A percentile compares a stretch with the other conserved stretches of the same genome.
These are phyloP conservation scores for Camelus dromedarius DNA, from an alignment of 2,113 vertebrate genomes.

Conservation along the genomic window DNA sequence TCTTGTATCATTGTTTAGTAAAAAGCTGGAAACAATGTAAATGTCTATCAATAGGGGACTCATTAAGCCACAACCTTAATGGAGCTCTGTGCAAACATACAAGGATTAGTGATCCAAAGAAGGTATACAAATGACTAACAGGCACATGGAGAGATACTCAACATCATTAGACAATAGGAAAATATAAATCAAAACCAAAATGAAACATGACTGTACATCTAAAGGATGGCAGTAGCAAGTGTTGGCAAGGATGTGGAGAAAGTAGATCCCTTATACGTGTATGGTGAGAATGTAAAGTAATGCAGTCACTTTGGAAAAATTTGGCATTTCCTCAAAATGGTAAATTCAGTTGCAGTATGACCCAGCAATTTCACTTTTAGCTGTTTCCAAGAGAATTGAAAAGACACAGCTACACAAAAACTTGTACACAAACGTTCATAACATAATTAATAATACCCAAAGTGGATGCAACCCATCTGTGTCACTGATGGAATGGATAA, in stretches of 20 bases:
- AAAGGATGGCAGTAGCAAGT: background rate
- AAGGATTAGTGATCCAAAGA: background rate
- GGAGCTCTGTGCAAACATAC: background rate
- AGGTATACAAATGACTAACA: background rate
- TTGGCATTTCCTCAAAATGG: background rate
- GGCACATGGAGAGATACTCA: background rate
- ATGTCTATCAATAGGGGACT: background rate
- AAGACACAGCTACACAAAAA: background rate
- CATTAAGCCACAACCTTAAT: background rate
- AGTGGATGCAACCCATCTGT: background rate
- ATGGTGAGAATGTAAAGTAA: background rate
- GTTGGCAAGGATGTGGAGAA: background rate
- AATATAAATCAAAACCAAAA: background rate
- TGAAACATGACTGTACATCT: background rate
- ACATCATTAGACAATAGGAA: background rate
- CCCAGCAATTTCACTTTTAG: background rate
- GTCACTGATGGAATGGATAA: background rate
- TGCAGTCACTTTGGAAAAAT: background rate
- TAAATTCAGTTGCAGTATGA: background rate
- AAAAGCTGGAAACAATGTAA: background rate
- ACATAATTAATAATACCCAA: background rate
- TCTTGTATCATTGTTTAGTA: background rate
- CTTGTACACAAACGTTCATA: background rate
- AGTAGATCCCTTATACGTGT: background rate
- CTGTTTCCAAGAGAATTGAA: background rate